Percentiles rank a stretch among this genome's conserved stretches.
Evolutionary conservation across 2,113 vertebrate genomes (phyloP).

Genomic region (Salvelinus fontinalis): DNA sequence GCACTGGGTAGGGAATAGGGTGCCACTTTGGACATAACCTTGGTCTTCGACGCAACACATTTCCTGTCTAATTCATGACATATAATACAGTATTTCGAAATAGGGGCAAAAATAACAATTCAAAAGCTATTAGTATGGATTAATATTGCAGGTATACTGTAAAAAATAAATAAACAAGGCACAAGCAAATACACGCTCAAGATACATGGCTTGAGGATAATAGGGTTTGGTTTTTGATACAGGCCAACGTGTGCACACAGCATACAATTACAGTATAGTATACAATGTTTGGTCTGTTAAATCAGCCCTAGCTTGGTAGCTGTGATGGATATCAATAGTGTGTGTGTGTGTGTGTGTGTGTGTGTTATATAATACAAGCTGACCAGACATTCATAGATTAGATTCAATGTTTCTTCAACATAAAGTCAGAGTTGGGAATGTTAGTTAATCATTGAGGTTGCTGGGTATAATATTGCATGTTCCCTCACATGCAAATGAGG

Average conservation of each 20-base stretch:
- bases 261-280: not conserved
- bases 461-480: not conserved
- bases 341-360: not conserved
- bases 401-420: not conserved
- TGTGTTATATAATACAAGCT: not conserved
- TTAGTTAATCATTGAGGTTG: not conserved
- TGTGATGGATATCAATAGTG: not conserved
- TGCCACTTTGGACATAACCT: no score
- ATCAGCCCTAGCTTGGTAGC: not conserved
- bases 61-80: not conserved
- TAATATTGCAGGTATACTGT: slow-evolving; percentile 3
- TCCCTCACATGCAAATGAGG: slow-evolving; percentile 10
- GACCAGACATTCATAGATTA: not conserved
- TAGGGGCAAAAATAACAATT: not conserved
- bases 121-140: slow-evolving; percentile 29
- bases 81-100: not conserved
- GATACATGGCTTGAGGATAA: slow-evolving; percentile 3
- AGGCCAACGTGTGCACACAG: not conserved
- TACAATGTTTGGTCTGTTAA: not conserved
- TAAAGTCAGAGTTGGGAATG: slow-evolving; percentile 1
- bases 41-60: slow-evolving; percentile 1
- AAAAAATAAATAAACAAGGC: slow-evolving; percentile 30
- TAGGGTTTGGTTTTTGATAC: not conserved
- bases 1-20: no score
- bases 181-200: slow-evolving; percentile 19